Base-by-base conservation (phyloP, 2,888 invertebrate genomes). In the Drosophila emarginata region DNA sequence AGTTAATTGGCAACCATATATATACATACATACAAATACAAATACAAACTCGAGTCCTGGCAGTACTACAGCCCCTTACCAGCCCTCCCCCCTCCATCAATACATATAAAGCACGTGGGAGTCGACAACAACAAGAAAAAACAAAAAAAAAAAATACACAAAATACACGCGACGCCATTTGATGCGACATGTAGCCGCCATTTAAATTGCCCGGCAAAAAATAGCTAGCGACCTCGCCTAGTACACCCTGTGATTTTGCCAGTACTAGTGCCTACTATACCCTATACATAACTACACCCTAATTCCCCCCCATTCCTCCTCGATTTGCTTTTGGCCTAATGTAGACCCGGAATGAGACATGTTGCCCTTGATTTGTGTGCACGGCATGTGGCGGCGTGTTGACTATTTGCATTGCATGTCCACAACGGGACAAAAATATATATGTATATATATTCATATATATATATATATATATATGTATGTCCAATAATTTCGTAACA, bases 381-480 rank as follows among this genome's bases (percentile, higher is more conserved):
- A 87, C 87, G 87, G 87, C 87, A 83, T 87, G 87, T 81, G 85
- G 85, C 85, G 77, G 83, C 78, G 81, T 81, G 84, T 84, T 78
- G 87, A 82, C 87, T 83, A 87, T 85, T 85, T 80, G 85, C 85
- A 88, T 85, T 80, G 83, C 82, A 83, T 87, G 87, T 85, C 79
- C 70, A 57, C 65, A 26, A 36, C 76, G 56, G 45, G 21, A 21
- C 45, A 45, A 21, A 45, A 21, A 12, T 45, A 45, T 54, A 9
- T 32, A 32, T 68, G 23, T 67, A 15, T 23, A 21, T 59, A 36
- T 56, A 12, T 36, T 21, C 14, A 12, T 54, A 37, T 40, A 15
- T 69, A 39, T 62, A 21, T 53, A 37, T 37, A 26, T 56, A 28
- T 54, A 14, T 65, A 56, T 68, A 57, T 66, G 68, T 76, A 64